Evolutionary conservation across 2,888 invertebrate species (phyloP), one percentile per base, ranked within the genome.

Genomic region (Oasisia sp.): DNA sequence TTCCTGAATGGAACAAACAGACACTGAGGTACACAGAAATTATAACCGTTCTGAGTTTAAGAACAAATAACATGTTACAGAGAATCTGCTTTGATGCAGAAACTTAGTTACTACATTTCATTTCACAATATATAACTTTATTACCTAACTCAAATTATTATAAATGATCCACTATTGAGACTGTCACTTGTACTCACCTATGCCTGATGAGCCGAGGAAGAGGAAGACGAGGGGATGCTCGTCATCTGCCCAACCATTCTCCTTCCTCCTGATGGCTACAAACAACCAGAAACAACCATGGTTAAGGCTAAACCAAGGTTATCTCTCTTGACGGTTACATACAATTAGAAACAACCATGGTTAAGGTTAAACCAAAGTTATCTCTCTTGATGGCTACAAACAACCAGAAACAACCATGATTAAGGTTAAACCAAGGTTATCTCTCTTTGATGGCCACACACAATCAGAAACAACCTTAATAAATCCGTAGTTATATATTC

Each of bases 171-270:
- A 19, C 12, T 9, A 12, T 12, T 50, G 50, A 50, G 50, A 50
- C 32, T 91, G 27, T 32, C n/a, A 50, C 12, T 56, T 0, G 58
- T 58, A 91, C 94, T 93, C 93, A 96, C 99, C 99, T 95, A 99
- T 98, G 19, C 99, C 99, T n/a, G 98, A 98, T 92, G 98, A 98
- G 91, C 99, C 99, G 93, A 99, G 97, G 96, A 99, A 99, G 12
- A 99, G 97, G 96, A 99, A 98, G 32, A 99, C 98, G 50, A 99
- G 97, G 32, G 98, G 98, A 96, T 98, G 98, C 94, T 98, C 98
- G 95, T 98, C 98, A 96, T 99, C 98, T 92, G 97, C 97, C 98
- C 98, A 98, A 56, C 98, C 98, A 97, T 98, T 98, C 97, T 99
- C 98, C 96, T 98, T 98, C 94, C 99, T 97, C 93, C 98, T 97